phyloP scores from a whole-genome alignment of 2,797 vertebrate species.

The Sebastes itinus region DNA sequence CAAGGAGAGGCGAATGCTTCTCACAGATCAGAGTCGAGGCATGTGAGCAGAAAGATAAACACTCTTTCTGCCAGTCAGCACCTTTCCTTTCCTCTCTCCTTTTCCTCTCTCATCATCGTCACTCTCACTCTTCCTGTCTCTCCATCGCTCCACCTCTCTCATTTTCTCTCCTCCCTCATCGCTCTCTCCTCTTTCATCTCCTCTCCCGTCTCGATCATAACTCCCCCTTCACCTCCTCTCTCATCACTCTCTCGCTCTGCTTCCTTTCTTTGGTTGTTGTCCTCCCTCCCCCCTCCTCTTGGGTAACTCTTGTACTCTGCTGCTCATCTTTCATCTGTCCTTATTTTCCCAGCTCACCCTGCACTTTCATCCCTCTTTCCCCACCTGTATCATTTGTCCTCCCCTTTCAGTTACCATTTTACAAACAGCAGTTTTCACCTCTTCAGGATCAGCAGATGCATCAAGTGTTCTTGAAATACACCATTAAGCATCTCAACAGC shows the following conservation, averaged over 20 bases:
- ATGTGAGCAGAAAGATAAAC: slow-evolving; percentile 22
- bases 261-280: background rate
- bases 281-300: background rate
- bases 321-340: slow-evolving; percentile 32
- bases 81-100: slow-evolving; percentile 11
- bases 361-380: background rate
- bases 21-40: background rate
- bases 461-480: slow-evolving; percentile 19
- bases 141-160: slow-evolving; percentile 21
- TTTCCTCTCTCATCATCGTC: slow-evolving; percentile 7
- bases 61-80: slow-evolving; percentile 10
- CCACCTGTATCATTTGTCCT: slow-evolving; percentile 16
- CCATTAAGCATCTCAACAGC: background rate
- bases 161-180: slow-evolving; percentile 22
- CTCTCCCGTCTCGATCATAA: background rate
- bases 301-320: background rate
- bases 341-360: background rate
- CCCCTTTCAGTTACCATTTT: background rate
- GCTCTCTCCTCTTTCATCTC: slow-evolving; percentile 8
- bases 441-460: background rate
- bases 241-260: slow-evolving; percentile 5
- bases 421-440: background rate
- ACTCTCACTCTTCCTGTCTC: slow-evolving; percentile 15
- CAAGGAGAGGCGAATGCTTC: background rate
- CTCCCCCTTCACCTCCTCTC: background rate